Percentiles rank a stretch among this genome's conserved stretches.
Evolutionary conservation across 2,797 vertebrate species (phyloP).

Genomic region (Smutsia temminckii): DNA sequence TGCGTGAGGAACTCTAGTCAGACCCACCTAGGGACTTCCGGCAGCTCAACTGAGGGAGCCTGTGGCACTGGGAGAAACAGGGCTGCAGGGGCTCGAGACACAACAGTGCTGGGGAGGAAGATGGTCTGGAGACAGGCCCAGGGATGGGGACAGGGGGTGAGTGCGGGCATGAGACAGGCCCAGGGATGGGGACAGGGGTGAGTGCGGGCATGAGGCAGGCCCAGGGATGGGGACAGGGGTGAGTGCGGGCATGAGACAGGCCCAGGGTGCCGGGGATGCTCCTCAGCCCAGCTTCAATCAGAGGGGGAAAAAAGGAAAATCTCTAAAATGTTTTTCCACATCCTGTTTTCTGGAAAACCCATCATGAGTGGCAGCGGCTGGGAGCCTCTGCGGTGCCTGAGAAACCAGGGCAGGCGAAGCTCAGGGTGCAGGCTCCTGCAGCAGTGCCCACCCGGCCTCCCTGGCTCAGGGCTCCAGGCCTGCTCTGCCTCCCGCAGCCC

Average conservation of each 20-base stretch:
- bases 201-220: neutral
- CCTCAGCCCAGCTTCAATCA: neutral
- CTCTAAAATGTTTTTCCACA: neutral
- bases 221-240: neutral
- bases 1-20: neutral
- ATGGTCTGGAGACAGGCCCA: neutral
- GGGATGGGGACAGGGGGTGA: rapidly evolving
- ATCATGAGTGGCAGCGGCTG: neutral
- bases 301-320: neutral
- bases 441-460: neutral
- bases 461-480: neutral
- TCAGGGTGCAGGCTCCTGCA: neutral
- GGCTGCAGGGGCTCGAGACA: neutral
- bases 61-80: rapidly evolving
- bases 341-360: neutral
- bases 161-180: no score
- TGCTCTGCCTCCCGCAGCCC: neutral
- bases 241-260: no score
- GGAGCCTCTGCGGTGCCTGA: neutral
- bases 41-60: neutral
- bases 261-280: no score
- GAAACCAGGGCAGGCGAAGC: neutral
- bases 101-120: neutral
- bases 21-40: neutral
- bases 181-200: rapidly evolving